Evolutionary conservation across 1,140 invertebrate species (phyloP).

Genomic region (Dysdera silvatica): DNA sequence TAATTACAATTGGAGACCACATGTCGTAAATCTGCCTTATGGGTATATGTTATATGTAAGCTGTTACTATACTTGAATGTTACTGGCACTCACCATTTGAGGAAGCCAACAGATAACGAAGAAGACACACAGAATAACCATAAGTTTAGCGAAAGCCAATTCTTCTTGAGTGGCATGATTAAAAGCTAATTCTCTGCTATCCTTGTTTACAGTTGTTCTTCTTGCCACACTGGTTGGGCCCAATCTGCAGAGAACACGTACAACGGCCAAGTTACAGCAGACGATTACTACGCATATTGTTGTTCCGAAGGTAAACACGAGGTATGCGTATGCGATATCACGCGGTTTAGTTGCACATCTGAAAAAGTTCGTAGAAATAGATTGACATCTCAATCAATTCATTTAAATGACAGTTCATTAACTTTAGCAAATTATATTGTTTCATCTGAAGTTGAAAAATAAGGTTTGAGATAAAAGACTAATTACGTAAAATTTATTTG

Average conservation of each 20-base stretch:
- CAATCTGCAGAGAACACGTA: constrained; percentile 56
- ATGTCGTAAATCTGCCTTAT: background rate
- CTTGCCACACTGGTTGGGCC: constrained; percentile 45
- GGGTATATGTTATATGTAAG: background rate
- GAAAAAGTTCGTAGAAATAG: too few species aligned
- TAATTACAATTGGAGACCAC: background rate
- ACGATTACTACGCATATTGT: constrained; percentile 65
- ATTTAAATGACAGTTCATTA: too few species aligned
- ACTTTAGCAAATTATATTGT: too few species aligned
- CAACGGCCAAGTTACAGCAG: constrained; percentile 71
- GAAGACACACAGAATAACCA: constrained; percentile 69
- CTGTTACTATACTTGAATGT: background rate
- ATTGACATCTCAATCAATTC: too few species aligned
- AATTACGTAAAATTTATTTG: too few species aligned
- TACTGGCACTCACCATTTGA: constrained; percentile 60
- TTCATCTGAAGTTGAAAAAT: too few species aligned
- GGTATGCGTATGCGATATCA: constrained; percentile 65
- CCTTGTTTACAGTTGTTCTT: constrained; percentile 34
- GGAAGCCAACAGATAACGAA: constrained; percentile 79
- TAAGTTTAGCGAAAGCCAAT: constrained; percentile 69
- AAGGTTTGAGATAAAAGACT: too few species aligned
- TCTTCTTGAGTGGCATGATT: constrained; percentile 53
- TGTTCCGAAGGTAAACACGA: constrained; percentile 66
- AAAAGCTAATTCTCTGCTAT: constrained; percentile 23
- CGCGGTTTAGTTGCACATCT: constrained; percentile 52